Percentiles rank a stretch among this genome's conserved stretches.
Conservation (phyloP, 2,888 invertebrate genomes). For the Penaeus monodon region DNA sequence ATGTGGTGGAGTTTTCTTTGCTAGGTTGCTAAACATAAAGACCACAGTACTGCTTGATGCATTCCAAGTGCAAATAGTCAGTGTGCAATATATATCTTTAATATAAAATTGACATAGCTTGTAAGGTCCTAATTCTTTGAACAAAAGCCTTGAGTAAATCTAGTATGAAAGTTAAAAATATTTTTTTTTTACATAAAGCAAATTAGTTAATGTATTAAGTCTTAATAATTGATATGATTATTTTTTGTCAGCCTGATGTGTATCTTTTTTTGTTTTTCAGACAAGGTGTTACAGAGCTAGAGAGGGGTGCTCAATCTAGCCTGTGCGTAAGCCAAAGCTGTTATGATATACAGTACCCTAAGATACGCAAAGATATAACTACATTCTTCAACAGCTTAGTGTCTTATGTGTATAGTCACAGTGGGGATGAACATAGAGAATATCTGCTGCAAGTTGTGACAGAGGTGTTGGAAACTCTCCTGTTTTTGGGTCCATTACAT, state of each 20-base stretch:
- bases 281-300: slow-evolving; percentile 42
- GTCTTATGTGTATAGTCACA: slow-evolving; percentile 4
- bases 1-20: too few relatives aligned
- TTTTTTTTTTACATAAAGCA: background rate
- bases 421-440: slow-evolving; percentile 9
- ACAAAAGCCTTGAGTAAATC: too few relatives aligned
- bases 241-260: background rate
- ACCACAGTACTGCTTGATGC: too few relatives aligned
- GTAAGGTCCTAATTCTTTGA: too few relatives aligned
- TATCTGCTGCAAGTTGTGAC: slow-evolving; percentile 27
- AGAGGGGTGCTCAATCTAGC: slow-evolving; percentile 37
- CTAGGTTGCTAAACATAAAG: too few relatives aligned
- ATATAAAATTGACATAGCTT: too few relatives aligned
- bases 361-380: slow-evolving; percentile 29
- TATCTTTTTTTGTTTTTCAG: slow-evolving; percentile 9
- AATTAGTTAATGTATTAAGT: too few relatives aligned
- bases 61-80: too few relatives aligned
- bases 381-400: slow-evolving; percentile 44
- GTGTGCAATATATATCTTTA: too few relatives aligned
- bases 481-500: slow-evolving; percentile 47
- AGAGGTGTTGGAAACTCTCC: slow-evolving; percentile 40
- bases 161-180: background rate
- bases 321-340: slow-evolving; percentile 20
- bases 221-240: too few relatives aligned
- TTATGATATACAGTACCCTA: slow-evolving; percentile 23